These are phyloP conservation scores for Epinephelus fuscoguttatus DNA, from an alignment of 2,113 vertebrate genomes.

Conservation along the genomic window DNA sequence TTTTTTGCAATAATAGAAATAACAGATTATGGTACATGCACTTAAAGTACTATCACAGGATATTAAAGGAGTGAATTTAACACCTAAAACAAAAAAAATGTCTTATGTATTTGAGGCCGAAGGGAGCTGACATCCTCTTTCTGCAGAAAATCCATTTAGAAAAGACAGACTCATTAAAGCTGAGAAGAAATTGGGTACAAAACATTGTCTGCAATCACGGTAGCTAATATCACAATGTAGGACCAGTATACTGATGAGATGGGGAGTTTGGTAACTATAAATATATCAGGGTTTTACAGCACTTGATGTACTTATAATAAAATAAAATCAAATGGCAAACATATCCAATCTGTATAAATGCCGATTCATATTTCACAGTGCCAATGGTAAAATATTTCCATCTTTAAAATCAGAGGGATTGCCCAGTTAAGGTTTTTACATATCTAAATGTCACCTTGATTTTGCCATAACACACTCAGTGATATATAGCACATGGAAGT, in stretches of 20 bases:
- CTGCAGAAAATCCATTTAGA: background rate
- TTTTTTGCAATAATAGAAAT: background rate
- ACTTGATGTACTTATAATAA: background rate
- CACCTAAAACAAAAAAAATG: background rate
- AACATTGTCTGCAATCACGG: too few relatives aligned
- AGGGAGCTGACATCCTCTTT: background rate
- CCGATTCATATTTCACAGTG: too few relatives aligned
- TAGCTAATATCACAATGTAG: background rate
- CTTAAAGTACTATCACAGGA: background rate
- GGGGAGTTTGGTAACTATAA: background rate
- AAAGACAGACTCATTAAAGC: background rate
- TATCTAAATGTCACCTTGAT: slow-evolving; percentile 13
- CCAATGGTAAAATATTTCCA: too few relatives aligned
- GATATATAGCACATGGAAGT: background rate
- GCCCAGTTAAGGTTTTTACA: background rate
- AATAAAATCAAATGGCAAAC: slow-evolving; percentile 11
- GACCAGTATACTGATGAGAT: background rate
- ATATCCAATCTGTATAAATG: too few relatives aligned
- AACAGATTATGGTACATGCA: background rate
- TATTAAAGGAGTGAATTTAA: background rate
- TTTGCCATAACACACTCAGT: background rate
- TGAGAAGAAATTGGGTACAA: background rate
- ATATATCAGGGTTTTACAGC: background rate
- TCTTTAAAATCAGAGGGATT: background rate
- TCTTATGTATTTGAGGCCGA: background rate